Conservation (phyloP, 2,113 vertebrate species). For the Amia ocellicauda region DNA sequence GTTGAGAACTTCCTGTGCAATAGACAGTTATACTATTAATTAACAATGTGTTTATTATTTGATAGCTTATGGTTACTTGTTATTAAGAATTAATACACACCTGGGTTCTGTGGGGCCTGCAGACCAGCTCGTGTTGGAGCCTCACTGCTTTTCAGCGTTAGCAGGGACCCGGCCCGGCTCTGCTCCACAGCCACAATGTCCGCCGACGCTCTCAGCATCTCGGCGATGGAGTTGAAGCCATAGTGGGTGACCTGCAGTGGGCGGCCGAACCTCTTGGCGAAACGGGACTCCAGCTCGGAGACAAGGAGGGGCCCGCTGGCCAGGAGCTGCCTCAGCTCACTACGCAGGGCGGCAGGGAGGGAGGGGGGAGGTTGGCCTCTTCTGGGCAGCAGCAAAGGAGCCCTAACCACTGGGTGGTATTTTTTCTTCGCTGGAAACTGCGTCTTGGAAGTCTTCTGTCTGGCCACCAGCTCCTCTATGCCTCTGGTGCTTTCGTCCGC, state of each 20-base stretch:
- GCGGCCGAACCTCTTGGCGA: conserved; percentile 67
- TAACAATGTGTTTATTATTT: too few species aligned
- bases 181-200: conserved; percentile 71
- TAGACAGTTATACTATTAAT: too few species aligned
- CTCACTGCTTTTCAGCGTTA: conserved; percentile 57
- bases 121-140: neutral
- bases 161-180: conserved; percentile 69
- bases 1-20: too few species aligned
- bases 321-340: conserved; percentile 76
- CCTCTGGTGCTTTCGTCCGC: conserved; percentile 71
- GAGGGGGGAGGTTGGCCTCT: conserved; percentile 48
- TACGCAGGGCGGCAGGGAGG: conserved; percentile 69
- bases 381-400: conserved; percentile 40
- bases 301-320: conserved; percentile 71
- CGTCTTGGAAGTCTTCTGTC: conserved; percentile 55
- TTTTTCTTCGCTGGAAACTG: conserved; percentile 19
- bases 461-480: conserved; percentile 75
- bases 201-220: conserved; percentile 66
- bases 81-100: too few species aligned
- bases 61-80: too few species aligned
- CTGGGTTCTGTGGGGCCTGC: neutral
- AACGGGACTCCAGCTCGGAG: conserved; percentile 69
- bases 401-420: neutral
- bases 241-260: conserved; percentile 63
- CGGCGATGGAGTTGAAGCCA: conserved; percentile 77